A percentile compares a stretch with the other conserved stretches of the same genome.
phyloP scores from a whole-genome alignment of 2,113 vertebrate species.

The Phoenicopterus ruber region DNA sequence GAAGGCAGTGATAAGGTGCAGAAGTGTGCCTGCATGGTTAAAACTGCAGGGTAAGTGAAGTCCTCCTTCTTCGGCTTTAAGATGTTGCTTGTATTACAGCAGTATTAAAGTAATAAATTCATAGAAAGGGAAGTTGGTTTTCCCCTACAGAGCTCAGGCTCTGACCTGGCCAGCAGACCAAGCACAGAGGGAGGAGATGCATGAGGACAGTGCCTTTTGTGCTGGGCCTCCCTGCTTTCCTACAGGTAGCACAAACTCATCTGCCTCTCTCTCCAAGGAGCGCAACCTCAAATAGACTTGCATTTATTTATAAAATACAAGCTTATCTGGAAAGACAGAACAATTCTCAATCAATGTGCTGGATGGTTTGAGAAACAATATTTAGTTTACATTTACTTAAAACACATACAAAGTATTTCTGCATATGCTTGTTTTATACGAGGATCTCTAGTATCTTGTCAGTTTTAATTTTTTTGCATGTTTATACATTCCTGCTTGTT shows the following conservation, averaged over 20 bases:
- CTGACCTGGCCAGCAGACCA: not conserved
- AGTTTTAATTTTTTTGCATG: not conserved
- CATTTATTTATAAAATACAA: not conserved
- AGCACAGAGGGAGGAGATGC: not conserved
- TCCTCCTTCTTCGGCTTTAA: not conserved
- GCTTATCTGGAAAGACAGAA: not conserved
- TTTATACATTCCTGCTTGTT: not conserved
- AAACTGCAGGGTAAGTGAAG: not conserved
- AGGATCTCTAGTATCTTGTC: not conserved
- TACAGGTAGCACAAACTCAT: not conserved
- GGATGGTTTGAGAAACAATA: not conserved
- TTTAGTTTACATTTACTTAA: not conserved
- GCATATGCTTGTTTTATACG: not conserved
- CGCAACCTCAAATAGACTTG: not conserved
- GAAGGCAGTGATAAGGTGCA: not conserved
- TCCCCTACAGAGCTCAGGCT: not conserved
- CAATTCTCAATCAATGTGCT: not conserved
- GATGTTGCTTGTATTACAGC: not conserved
- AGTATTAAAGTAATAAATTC: not conserved
- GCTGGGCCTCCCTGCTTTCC: not conserved
- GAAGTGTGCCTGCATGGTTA: not conserved
- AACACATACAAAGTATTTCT: not conserved
- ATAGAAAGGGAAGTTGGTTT: not conserved
- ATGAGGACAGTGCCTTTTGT: not conserved
- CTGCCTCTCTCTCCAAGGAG: not conserved